Percentiles rank a stretch among this genome's conserved stretches.
phyloP scores from a whole-genome alignment of 2,113 vertebrate species.

The Pelecanus crispus region DNA sequence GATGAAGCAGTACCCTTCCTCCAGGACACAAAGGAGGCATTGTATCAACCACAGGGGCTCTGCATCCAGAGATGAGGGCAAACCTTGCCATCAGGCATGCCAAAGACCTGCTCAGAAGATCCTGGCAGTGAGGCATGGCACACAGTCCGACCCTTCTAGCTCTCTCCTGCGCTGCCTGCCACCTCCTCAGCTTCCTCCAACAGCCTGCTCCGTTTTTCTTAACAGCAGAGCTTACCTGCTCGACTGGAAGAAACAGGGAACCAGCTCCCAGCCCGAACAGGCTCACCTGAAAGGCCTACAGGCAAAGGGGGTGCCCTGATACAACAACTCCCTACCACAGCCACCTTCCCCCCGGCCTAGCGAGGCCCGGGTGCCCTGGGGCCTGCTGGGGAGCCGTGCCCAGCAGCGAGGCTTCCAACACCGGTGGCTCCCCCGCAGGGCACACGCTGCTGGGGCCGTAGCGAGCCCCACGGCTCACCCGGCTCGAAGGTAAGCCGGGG shows the following conservation, averaged over 20 bases:
- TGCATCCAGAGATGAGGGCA: rapidly evolving
- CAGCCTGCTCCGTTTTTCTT: too few relatives aligned
- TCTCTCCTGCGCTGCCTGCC: background rate
- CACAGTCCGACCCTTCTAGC: background rate
- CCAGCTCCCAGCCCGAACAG: too few relatives aligned
- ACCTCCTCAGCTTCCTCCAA: background rate
- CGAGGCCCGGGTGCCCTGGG: rapidly evolving
- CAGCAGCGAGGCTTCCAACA: background rate
- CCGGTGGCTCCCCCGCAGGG: rapidly evolving
- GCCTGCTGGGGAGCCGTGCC: rapidly evolving
- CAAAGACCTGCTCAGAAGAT: rapidly evolving
- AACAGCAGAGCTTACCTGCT: background rate
- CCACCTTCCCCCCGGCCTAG: rapidly evolving
- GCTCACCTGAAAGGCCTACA: rapidly evolving
- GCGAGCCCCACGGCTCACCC: background rate
- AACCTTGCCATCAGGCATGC: background rate
- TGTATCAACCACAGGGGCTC: background rate
- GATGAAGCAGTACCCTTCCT: background rate
- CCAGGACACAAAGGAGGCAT: too few relatives aligned
- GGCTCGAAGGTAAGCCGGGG: rapidly evolving
- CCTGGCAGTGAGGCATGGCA: rapidly evolving
- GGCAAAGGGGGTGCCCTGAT: rapidly evolving
- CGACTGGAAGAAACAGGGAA: rapidly evolving
- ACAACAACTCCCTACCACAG: background rate
- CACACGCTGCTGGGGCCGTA: rapidly evolving